Percentiles rank a stretch among this genome's conserved stretches.
These are phyloP conservation scores for Micropterix aruncella DNA, from an alignment of 2,888 invertebrate genomes.

Conservation along the genomic window DNA sequence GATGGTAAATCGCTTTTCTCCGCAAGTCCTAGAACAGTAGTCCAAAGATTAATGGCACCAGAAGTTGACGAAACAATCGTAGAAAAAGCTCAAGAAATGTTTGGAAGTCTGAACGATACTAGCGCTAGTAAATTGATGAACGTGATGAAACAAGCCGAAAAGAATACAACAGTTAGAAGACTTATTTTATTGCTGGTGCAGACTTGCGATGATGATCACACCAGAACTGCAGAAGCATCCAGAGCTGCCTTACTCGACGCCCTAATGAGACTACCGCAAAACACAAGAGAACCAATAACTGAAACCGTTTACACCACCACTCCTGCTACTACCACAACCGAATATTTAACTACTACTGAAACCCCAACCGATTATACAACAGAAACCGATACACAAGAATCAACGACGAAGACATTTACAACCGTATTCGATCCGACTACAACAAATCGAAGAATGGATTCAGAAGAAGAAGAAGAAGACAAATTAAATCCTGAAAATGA, in stretches of 20 bases:
- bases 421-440: constrained; percentile 18
- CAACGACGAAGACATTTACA: constrained; percentile 17
- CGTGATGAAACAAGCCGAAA: constrained; percentile 70
- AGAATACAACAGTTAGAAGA: constrained; percentile 58
- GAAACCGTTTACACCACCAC: constrained; percentile 9
- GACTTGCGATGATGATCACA: constrained; percentile 60
- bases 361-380: constrained; percentile 7
- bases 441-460: constrained; percentile 18
- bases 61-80: constrained; percentile 52
- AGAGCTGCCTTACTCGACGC: constrained; percentile 55
- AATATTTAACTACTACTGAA: constrained; percentile 3
- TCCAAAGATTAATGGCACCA: constrained; percentile 41
- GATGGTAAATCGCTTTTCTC: constrained; percentile 25
- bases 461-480: constrained; percentile 19
- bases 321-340: not conserved
- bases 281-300: constrained; percentile 23
- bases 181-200: constrained; percentile 63
- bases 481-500: constrained; percentile 16
- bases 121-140: constrained; percentile 60
- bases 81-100: constrained; percentile 59
- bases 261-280: constrained; percentile 47
- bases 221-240: constrained; percentile 55
- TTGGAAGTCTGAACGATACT: constrained; percentile 60
- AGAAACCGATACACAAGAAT: constrained; percentile 17
- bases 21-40: constrained; percentile 24